Evolutionary conservation across 2,113 vertebrate species (phyloP).

Genomic region (Hystrix cristata): DNA sequence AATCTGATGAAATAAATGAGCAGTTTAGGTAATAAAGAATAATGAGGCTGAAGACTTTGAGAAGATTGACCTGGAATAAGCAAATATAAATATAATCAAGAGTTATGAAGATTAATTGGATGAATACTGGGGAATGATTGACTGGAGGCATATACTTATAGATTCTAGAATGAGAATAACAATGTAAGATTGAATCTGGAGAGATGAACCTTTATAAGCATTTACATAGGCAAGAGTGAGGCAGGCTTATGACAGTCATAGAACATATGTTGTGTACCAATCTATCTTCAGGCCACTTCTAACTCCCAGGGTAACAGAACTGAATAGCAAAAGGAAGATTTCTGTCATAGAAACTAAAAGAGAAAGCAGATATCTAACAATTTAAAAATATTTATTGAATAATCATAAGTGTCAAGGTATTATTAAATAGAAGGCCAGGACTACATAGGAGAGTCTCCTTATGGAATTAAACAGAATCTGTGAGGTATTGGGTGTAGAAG

Average conservation of each 20-base stretch:
- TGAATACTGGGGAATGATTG: not conserved
- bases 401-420: not conserved
- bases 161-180: not conserved
- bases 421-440: conserved; percentile 26
- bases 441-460: not conserved
- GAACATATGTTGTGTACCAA: too few relatives aligned
- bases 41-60: not conserved
- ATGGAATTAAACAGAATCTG: not conserved
- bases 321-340: not conserved
- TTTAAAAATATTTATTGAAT: conserved; percentile 6
- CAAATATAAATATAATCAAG: not conserved
- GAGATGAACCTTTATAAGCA: not conserved
- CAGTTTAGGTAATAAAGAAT: not conserved
- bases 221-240: not conserved
- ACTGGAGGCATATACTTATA: not conserved
- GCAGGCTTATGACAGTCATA: not conserved
- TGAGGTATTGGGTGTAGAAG: not conserved
- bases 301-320: not conserved
- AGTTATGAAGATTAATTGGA: not conserved
- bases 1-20: not conserved
- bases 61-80: not conserved
- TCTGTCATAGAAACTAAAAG: not conserved
- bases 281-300: not conserved
- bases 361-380: not conserved
- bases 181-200: not conserved